Evolutionary conservation across 2,797 vertebrate genomes (phyloP), one percentile per base, ranked within the genome.

Genomic region (Xenentodon cancila): DNA sequence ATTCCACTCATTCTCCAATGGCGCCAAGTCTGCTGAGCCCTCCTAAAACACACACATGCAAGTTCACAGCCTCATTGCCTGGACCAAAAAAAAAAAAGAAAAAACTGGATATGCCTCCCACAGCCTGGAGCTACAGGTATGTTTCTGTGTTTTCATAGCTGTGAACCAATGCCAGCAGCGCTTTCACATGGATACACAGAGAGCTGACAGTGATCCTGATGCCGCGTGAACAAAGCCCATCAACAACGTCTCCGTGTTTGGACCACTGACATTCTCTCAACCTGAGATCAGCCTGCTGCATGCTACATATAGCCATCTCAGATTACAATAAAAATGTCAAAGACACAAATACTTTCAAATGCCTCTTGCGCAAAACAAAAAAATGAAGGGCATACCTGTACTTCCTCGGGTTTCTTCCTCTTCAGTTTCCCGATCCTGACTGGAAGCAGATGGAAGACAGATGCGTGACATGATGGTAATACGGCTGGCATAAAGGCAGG

Each of bases 341-440:
- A 20, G 16, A 61, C 59, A 51, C 34, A 65, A 55, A 72, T 15
- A 52, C 30, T 54, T 59, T 19, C 19, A 40, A 57, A 13, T 69
- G 37, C 30, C 13, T 27, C 49, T 58, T 16, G 19, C 32, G 43
- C 11, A 7, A 3, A 12, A 32, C 7, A 32, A 2, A 37, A 4
- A 50, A 37, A 17, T 5, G 5, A 17, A 32, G 17, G 2, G 62
- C 59, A 1, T 64, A 99, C 97, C 96, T 98, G 97, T 73, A 94
- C 95, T 70, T 98, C 96, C 80, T 98, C 97, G 84, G 94, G 94
- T 93, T 98, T 98, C 91, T 96, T 95, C 82, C 95, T 94, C 94
- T 98, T 99, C 94, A 98, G 94, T 91, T 98, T 99, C 72, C 96
- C 96, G 76, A 99, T 97, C 90, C 96, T 95, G 91, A 96, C 97